Base-by-base conservation (phyloP, 2,113 vertebrate species). In the Tragelaphus scriptus region DNA sequence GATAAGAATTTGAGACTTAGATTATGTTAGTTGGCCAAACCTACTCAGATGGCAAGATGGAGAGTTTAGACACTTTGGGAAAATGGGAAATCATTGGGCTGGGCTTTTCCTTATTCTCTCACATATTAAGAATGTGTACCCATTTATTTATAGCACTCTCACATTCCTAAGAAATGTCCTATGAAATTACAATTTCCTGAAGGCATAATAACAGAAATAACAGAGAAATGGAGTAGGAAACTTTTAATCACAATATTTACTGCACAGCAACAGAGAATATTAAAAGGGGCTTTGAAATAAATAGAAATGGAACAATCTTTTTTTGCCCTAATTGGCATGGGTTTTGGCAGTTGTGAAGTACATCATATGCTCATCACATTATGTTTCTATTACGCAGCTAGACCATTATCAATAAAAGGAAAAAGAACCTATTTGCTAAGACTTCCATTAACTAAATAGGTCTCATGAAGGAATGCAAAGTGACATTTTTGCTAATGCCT, bases 361-460 rank as follows among this genome's bases (percentile, higher is more conserved):
- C 19, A 90, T 95, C 85, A 92, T 87, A 92, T 85, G 65, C 21
- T 87, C 26, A 28, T 53, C 55, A 85, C 30, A 93, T 95, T 95
- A 90, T n/a, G 26, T 28, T 90, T 95, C 94, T 93, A 63, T 92
- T 97, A 94, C 58, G 40, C 65, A 94, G 80, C 10, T 77, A 93
- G 65, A 71, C 56, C 47, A 96, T 97, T 96, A 96, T 93, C 40
- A 90, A 94, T 90, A 95, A 97, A 97, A 84, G 63, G 47, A 59
- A 97, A 96, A 95, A 91, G 28, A 93, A 92, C 3, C 71, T 55
- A 90, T 94, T 85, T 95, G 68, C 58, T 92, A 88, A 96, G 63
- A 97, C 90, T 97, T 88, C 23, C 97, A 92, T 95, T 96, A 98
- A 96, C 65, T 93, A 97, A 97, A 96, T 84, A 95, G 91, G n/a